phyloP scores from a whole-genome alignment of 2,797 vertebrate species.

The Enteromius mattozi region DNA sequence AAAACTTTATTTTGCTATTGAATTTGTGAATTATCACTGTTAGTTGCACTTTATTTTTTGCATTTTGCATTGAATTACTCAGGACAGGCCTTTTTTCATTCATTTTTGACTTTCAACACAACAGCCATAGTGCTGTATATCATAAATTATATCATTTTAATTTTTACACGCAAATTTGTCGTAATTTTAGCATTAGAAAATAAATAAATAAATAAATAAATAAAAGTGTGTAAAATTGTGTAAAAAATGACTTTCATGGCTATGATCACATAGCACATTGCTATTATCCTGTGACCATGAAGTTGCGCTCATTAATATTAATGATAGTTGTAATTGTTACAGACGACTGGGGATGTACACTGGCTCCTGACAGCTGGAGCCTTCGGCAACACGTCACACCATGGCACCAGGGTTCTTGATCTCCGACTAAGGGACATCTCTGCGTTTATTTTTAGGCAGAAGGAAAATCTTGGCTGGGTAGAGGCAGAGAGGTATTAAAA shows the following conservation, averaged over 20 bases:
- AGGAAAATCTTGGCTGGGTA: constrained; percentile 50
- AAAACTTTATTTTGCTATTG: background rate
- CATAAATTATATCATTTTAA: background rate
- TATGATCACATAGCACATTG: constrained; percentile 55
- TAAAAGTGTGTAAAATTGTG: background rate
- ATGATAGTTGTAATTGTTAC: constrained; percentile 71
- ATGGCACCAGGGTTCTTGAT: constrained; percentile 1
- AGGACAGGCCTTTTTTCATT: background rate
- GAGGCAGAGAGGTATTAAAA: constrained; percentile 61
- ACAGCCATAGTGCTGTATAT: background rate
- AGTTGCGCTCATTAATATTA: constrained; percentile 74
- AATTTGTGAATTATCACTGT: background rate
- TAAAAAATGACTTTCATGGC: constrained; percentile 37
- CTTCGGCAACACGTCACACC: constrained; percentile 31
- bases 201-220: background rate
- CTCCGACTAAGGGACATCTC: constrained; percentile 40
- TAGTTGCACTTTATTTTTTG: background rate
- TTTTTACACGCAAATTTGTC: background rate
- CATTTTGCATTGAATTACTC: background rate
- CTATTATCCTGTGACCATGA: constrained; percentile 61
- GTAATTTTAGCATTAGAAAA: background rate
- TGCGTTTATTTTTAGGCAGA: constrained; percentile 51
- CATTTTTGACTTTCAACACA: background rate
- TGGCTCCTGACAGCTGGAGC: constrained; percentile 66
- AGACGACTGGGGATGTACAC: constrained; percentile 65